Percentiles rank a stretch among this genome's conserved stretches.
Evolutionary conservation across 2,888 invertebrate species (phyloP).

Genomic region (Lissonota sp.): DNA sequence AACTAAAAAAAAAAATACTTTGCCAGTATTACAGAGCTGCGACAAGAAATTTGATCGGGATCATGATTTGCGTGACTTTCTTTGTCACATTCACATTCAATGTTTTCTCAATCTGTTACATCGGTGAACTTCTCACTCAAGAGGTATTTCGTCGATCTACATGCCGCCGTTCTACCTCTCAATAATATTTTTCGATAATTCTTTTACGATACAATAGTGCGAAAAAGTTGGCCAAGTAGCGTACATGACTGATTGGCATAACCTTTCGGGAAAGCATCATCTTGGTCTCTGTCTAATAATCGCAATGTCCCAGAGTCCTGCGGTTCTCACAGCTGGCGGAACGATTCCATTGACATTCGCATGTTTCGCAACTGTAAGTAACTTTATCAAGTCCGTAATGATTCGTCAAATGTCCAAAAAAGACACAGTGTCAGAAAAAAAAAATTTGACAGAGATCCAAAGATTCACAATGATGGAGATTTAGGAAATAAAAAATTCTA

Average conservation of each 20-base stretch:
- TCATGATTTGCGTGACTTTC: constrained; percentile 33
- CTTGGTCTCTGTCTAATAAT: constrained; percentile 56
- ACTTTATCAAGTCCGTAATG: background rate
- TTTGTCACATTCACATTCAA: constrained; percentile 56
- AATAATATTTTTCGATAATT: too few relatives aligned
- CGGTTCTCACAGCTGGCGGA: constrained; percentile 65
- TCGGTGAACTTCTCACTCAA: constrained; percentile 59
- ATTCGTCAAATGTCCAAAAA: background rate
- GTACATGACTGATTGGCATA: constrained; percentile 71
- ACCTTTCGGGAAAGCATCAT: constrained; percentile 49
- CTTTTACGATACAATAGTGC: constrained; percentile 54
- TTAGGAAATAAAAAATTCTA: background rate
- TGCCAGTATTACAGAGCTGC: too few relatives aligned
- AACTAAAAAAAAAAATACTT: too few relatives aligned
- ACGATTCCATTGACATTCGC: constrained; percentile 57
- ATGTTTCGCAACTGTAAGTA: constrained; percentile 38
- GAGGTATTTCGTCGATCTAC: constrained; percentile 36
- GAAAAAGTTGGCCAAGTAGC: constrained; percentile 65
- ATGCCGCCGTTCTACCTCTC: too few relatives aligned
- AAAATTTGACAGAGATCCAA: too few relatives aligned
- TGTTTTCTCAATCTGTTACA: constrained; percentile 59
- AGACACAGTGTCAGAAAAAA: background rate
- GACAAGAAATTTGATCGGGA: constrained; percentile 9
- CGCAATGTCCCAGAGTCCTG: constrained; percentile 40
- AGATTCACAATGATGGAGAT: background rate